Evolutionary conservation across 2,113 vertebrate genomes (phyloP), one percentile per base, ranked within the genome.

Genomic region (Neolamprologus kungweensis): DNA sequence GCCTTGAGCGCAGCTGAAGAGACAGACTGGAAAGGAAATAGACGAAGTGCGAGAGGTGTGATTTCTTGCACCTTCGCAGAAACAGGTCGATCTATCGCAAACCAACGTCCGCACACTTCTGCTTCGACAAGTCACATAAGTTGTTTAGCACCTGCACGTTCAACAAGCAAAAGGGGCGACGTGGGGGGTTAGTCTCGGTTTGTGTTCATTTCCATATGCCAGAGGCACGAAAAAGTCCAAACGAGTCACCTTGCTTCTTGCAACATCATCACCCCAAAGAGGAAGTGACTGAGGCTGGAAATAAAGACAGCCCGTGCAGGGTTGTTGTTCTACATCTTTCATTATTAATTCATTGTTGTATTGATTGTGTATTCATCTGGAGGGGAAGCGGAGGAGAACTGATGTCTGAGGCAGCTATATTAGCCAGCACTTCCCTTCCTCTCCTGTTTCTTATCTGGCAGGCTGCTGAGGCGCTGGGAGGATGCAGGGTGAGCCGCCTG

Each of bases 341-440:
- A 96, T 96, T 95, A 96, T 94, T 96, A 95, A 96, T 96, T 96
- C 94, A 96, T 94, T 35, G 87, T 89, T 3, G 82, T 94, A 96
- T 97, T 93, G 96, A 96, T 94, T 94, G 93, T 82, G 88, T 92
- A 78, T 94, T 95, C 87, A 94, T 93, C 91, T 92, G 88, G 86
- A 91, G 92, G 87, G 84, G 87, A 88, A 81, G 87, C 65, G 79
- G 84, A 84, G 85, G 71, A 55, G 85, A 89, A 82, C 79, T 55
- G 81, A 84, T 90, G 93, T 91, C 88, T 90, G 85, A 92, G 68
- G 88, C 82, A 55, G 91, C 78, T 87, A 54, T 47, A 90, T 90
- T 88, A 90, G 81, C 81, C 54, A 35, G 73, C 82, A 7, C 80
- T 85, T 85, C 82, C 55, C 33, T 84, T 86, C 55, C 50, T 81